These are phyloP conservation scores for Trachemys scripta DNA, from an alignment of 2,113 vertebrate species.

Conservation along the genomic window DNA sequence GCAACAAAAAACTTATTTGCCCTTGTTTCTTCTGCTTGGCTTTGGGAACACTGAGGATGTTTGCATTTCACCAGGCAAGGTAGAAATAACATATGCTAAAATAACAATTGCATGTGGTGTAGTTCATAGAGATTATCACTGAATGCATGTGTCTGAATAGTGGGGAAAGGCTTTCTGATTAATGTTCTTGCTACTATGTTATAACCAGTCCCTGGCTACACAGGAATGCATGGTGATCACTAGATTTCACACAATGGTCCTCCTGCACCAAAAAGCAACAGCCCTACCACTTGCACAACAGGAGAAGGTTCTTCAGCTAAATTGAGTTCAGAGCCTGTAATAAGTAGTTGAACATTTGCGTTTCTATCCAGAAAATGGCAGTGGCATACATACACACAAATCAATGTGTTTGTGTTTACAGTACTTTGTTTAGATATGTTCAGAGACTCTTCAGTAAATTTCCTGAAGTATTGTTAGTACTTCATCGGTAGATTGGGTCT, in stretches of 20 bases:
- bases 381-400: background rate
- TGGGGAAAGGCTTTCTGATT: background rate
- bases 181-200: background rate
- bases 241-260: background rate
- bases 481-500: background rate
- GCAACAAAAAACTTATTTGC: background rate
- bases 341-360: accelerated
- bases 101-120: background rate
- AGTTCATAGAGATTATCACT: background rate
- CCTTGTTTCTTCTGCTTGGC: background rate
- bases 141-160: background rate
- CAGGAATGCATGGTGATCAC: background rate
- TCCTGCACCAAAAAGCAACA: background rate
- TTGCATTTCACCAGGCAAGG: background rate
- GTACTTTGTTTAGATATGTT: background rate
- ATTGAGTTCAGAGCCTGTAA: background rate
- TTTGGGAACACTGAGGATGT: background rate
- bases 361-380: background rate
- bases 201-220: background rate
- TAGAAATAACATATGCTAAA: background rate
- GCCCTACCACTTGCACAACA: background rate
- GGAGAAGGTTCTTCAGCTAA: background rate
- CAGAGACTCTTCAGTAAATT: background rate
- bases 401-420: background rate
- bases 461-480: background rate